Evolutionary conservation across 1,140 invertebrate species (phyloP).

Genomic region (Platorchestia sp.): DNA sequence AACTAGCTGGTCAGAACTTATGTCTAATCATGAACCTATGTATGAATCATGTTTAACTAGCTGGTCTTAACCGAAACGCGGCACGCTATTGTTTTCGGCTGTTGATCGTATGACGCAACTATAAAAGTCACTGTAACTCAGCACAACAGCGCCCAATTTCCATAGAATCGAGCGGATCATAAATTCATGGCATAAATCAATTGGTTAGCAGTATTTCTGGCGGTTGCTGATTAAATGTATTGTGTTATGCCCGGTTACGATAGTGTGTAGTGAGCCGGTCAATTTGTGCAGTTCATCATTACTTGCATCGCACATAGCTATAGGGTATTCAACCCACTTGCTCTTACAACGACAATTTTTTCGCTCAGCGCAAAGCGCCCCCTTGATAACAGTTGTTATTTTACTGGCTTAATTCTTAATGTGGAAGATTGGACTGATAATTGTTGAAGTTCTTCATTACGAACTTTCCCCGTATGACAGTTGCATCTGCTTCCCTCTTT

Average conservation of each 20-base stretch:
- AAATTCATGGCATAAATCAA: background rate
- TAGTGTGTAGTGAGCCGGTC: background rate
- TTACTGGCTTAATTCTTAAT: background rate
- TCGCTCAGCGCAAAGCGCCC: background rate
- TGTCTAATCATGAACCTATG: no score
- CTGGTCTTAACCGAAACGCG: background rate
- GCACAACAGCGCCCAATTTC: background rate
- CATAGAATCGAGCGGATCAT: background rate
- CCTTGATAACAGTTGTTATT: background rate
- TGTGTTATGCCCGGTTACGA: background rate
- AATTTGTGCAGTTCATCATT: background rate
- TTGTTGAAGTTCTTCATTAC: background rate
- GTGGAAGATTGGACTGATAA: background rate
- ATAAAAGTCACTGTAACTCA: background rate
- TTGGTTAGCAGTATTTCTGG: background rate
- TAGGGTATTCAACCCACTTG: background rate
- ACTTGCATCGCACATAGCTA: background rate
- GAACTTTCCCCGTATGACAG: background rate
- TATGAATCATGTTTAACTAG: no score
- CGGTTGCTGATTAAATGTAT: background rate
- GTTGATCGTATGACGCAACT: background rate
- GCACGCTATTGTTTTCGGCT: background rate
- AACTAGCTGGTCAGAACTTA: background rate
- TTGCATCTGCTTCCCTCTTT: no score
- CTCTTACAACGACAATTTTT: background rate